phyloP scores from a whole-genome alignment of 1,140 invertebrate genomes.

The Drosophila watanabei region DNA sequence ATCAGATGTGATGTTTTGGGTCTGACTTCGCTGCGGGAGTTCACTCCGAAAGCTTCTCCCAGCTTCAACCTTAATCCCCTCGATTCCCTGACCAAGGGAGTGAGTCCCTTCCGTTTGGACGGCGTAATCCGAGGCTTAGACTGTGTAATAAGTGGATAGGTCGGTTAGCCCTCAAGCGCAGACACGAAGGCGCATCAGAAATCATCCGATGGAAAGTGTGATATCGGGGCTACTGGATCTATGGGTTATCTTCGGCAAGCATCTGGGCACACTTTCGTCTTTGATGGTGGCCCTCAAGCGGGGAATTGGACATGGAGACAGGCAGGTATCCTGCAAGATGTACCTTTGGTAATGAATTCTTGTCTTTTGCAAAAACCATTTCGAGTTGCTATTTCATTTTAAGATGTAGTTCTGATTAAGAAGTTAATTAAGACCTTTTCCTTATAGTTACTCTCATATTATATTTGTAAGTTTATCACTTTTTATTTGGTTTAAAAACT shows the following conservation, averaged over 20 bases:
- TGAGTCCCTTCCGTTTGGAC: slow-evolving; percentile 10
- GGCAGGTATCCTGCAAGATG: not conserved
- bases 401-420: not conserved
- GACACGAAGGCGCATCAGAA: slow-evolving; percentile 37
- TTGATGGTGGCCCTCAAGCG: slow-evolving; percentile 10
- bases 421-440: not conserved
- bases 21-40: slow-evolving; percentile 55
- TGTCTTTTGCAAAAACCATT: not conserved
- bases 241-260: slow-evolving; percentile 18
- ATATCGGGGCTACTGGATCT: slow-evolving; percentile 51
- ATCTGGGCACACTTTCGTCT: slow-evolving; percentile 17
- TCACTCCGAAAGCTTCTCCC: slow-evolving; percentile 37
- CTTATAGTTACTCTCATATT: not conserved
- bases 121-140: slow-evolving; percentile 57
- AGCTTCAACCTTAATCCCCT: slow-evolving; percentile 27
- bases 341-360: not conserved
- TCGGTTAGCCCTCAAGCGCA: slow-evolving; percentile 52
- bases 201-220: slow-evolving; percentile 40
- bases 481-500: too few relatives aligned
- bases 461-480: too few relatives aligned
- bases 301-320: not conserved
- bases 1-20: slow-evolving; percentile 62
- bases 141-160: slow-evolving; percentile 55
- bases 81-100: not conserved
- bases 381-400: not conserved